These are phyloP conservation scores for Hoplostethus atlanticus DNA, from an alignment of 2,797 vertebrate genomes.

Conservation along the genomic window DNA sequence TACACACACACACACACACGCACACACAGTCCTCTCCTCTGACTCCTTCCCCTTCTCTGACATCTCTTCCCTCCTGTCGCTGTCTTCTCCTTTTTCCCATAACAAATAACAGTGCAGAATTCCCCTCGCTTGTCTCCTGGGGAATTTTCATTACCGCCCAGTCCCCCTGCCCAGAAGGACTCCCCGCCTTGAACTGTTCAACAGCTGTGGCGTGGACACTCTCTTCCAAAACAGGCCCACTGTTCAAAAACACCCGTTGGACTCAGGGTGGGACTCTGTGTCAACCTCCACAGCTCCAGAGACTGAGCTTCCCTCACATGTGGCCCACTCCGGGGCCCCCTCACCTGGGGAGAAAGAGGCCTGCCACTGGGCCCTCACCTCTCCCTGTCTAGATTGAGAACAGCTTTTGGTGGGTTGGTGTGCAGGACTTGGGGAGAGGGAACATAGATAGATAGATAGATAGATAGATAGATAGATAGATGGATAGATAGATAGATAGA, in stretches of 20 bases:
- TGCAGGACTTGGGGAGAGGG: neutral
- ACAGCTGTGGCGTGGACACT: constrained; percentile 83
- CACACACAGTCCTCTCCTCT: constrained; percentile 45
- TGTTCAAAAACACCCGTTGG: constrained; percentile 79
- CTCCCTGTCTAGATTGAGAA: constrained; percentile 44
- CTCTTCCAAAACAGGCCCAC: constrained; percentile 80
- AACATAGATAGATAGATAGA: constrained; percentile 7
- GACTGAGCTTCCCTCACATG: constrained; percentile 57
- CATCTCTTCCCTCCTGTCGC: constrained; percentile 76
- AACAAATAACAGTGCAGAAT: constrained; percentile 86
- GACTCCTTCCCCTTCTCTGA: constrained; percentile 64
- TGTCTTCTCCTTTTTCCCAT: constrained; percentile 84
- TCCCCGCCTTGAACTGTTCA: constrained; percentile 83
- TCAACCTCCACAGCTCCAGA: constrained; percentile 71
- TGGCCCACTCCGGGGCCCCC: constrained; percentile 55
- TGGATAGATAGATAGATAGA: constrained; percentile 40
- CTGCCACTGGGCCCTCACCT: constrained; percentile 43
- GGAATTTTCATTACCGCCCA: constrained; percentile 84
- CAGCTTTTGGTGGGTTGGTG: constrained; percentile 35
- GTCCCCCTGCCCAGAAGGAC: constrained; percentile 81
- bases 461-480: constrained; percentile 32
- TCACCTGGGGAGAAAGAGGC: constrained; percentile 57
- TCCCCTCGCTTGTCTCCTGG: constrained; percentile 82
- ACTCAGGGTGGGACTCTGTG: constrained; percentile 76
- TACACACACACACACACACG: constrained; percentile 20